Percentiles rank a stretch among this genome's conserved stretches.
Conservation (phyloP, 1,140 invertebrate genomes). For the Arctopsyche grandis region DNA sequence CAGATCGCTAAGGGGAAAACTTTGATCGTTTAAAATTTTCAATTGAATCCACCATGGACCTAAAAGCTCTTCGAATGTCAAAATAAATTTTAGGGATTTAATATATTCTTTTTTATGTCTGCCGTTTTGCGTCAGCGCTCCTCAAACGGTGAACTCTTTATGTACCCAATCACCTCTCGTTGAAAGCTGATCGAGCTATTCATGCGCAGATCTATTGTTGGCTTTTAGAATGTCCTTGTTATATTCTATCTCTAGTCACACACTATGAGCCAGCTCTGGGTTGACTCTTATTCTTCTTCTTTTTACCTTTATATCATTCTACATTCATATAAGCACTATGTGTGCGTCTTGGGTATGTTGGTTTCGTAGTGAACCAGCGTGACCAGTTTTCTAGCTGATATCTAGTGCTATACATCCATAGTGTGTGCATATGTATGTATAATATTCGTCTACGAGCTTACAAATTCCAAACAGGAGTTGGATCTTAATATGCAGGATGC, state of each 20-base stretch:
- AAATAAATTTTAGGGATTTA: no score
- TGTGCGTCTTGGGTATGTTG: neutral
- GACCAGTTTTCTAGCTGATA: constrained; percentile 13
- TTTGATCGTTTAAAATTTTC: constrained; percentile 29
- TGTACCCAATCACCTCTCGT: neutral
- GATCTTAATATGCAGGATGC: no score
- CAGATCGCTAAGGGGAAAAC: constrained; percentile 1
- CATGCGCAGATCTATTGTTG: neutral
- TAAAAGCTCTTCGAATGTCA: neutral
- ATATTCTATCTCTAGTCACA: neutral
- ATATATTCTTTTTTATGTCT: neutral
- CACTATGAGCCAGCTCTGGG: neutral
- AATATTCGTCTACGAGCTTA: no score
- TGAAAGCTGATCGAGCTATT: neutral
- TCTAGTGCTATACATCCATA: no score
- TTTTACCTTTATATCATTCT: neutral
- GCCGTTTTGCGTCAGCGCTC: neutral
- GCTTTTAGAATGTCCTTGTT: neutral
- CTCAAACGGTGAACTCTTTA: neutral
- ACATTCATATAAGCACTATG: neutral
- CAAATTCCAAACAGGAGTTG: no score
- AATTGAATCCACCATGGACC: neutral
- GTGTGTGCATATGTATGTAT: no score
- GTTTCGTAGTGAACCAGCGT: constrained; percentile 5
- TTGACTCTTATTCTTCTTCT: neutral